Conservation (phyloP, 2,888 invertebrate species). For the Andrena bucephala region DNA sequence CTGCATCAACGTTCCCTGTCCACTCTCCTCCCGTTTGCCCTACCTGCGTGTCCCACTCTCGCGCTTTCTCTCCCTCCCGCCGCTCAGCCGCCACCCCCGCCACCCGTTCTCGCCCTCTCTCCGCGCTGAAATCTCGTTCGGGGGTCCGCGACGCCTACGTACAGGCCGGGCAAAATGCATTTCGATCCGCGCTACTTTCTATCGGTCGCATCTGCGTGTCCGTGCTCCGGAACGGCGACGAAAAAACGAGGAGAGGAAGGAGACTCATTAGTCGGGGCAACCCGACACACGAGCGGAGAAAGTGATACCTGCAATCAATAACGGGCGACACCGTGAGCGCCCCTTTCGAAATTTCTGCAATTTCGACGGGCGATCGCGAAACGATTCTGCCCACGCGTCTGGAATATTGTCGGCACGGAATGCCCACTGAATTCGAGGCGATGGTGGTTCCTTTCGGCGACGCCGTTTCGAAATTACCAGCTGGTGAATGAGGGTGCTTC, state of each 20-base stretch:
- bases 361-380: slow-evolving; percentile 44
- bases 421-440: too few relatives aligned
- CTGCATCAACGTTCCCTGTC: slow-evolving; percentile 33
- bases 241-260: slow-evolving; percentile 8
- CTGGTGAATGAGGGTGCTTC: too few relatives aligned
- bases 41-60: slow-evolving; percentile 42
- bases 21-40: slow-evolving; percentile 49
- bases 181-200: slow-evolving; percentile 71
- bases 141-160: slow-evolving; percentile 63
- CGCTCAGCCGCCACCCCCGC: slow-evolving; percentile 15
- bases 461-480: too few relatives aligned
- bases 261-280: slow-evolving; percentile 58
- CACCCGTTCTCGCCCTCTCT: slow-evolving; percentile 21
- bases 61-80: slow-evolving; percentile 37
- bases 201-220: slow-evolving; percentile 62
- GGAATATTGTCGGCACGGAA: too few relatives aligned
- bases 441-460: too few relatives aligned
- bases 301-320: slow-evolving; percentile 63
- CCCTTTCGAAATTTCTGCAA: slow-evolving; percentile 58
- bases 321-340: slow-evolving; percentile 29
- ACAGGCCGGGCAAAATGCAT: slow-evolving; percentile 73
- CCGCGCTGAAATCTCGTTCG: slow-evolving; percentile 70
- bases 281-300: slow-evolving; percentile 49
- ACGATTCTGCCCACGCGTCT: slow-evolving; percentile 37
- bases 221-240: slow-evolving; percentile 34